Base-by-base conservation (phyloP, 2,888 invertebrate genomes). In the Orchesellides sinensis region DNA sequence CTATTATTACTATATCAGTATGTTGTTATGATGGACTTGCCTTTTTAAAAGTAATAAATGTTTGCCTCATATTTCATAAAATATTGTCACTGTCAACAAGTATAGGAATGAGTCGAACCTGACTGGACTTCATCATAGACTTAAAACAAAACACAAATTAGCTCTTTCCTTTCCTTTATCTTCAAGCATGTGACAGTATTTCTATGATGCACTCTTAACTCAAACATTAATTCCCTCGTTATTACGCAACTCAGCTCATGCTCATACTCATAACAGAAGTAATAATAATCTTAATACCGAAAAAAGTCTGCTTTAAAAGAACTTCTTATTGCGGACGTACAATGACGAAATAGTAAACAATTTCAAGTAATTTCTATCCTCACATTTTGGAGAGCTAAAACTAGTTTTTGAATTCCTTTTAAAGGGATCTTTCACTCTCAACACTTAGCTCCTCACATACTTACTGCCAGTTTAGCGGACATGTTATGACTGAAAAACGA, bases 11-110 rank as follows among this genome's bases (percentile, higher is more conserved):
- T 8, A 5, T 2, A 40, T n/a, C 10, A 14, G 40, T 40, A 14
- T 2, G 4, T n/a, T 2, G 10, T 2, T n/a, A 40, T 40, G 10
- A 32, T 40, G 2, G 25, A 27, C 14, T 59, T 29, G 32, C 29
- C 59, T 29, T 29, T 17, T 54, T 4, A 19, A 32, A 29, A 59
- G 59, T 29, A 59, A 59, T 59, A 59, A 59, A 54, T 68, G 70
- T n/a, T 19, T 74, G 52, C 49, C 74, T 75, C 77, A 77, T 77
- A 77, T 77, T 77, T 77, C 68, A 68, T 77, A 61, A 77, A 68
- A 77, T 77, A 77, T 75, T 77, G 77, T 68, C 59, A 56, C 77
- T 77, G 77, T 77, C 77, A 77, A 68, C 77, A 77, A 68, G 77
- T 77, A 47, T 59, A 68, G 68, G 77, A 77, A 68, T 68, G 47